phyloP scores from a whole-genome alignment of 2,888 invertebrate genomes.

The Amiota minor region DNA sequence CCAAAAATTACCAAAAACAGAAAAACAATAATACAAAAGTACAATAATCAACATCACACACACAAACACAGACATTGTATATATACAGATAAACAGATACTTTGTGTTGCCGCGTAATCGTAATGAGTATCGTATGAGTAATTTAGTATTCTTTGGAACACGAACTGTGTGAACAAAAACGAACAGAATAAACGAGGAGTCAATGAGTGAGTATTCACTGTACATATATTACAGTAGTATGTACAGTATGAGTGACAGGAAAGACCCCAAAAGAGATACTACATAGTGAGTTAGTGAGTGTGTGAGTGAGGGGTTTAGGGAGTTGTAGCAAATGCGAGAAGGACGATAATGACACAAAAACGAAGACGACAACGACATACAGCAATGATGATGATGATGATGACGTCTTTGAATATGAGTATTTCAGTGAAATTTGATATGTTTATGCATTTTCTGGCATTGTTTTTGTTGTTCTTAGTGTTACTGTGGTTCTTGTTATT shows the following conservation, averaged over 20 bases:
- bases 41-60: too few relatives aligned
- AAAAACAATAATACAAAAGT: too few relatives aligned
- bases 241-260: too few relatives aligned
- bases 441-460: constrained; percentile 56
- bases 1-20: too few relatives aligned
- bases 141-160: constrained; percentile 24
- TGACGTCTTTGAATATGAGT: constrained; percentile 57
- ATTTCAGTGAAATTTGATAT: constrained; percentile 60
- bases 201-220: neutral
- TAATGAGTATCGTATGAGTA: constrained; percentile 23
- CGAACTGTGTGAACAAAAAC: constrained; percentile 4
- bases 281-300: neutral
- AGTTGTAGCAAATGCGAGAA: neutral
- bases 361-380: constrained; percentile 23
- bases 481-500: constrained; percentile 10
- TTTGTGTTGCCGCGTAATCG: neutral
- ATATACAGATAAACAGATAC: too few relatives aligned
- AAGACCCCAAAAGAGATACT: too few relatives aligned
- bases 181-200: neutral
- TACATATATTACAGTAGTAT: too few relatives aligned
- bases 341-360: constrained; percentile 22
- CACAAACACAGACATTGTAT: too few relatives aligned
- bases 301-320: neutral
- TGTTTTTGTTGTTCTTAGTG: constrained; percentile 46
- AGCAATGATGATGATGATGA: neutral